phyloP scores from a whole-genome alignment of 2,888 invertebrate species.

The Cosmia trapezina region DNA sequence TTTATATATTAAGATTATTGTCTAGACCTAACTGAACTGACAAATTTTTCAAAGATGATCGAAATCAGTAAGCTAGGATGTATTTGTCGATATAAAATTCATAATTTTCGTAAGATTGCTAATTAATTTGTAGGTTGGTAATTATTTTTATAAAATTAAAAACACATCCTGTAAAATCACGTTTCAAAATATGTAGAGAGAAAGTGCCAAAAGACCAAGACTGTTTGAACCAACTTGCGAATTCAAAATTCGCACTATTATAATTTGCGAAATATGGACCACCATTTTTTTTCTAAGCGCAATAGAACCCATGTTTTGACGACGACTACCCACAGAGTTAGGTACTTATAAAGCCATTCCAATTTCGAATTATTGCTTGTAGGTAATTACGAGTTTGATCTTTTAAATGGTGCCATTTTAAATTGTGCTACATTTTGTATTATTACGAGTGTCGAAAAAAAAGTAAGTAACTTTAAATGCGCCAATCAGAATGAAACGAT shows the following conservation, averaged over 20 bases:
- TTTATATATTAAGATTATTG: no score
- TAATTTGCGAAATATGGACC: constrained; percentile 35
- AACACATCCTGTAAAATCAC: neutral
- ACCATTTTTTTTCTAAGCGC: constrained; percentile 57
- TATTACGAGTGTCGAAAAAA: constrained; percentile 54
- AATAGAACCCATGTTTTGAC: constrained; percentile 78
- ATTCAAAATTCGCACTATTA: constrained; percentile 34
- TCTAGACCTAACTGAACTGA: neutral
- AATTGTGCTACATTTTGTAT: constrained; percentile 57
- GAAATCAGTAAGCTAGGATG: no score
- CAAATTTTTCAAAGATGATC: neutral
- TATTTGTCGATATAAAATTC: neutral
- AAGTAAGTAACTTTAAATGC: constrained; percentile 56
- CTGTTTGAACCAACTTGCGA: constrained; percentile 22
- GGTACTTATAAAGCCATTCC: constrained; percentile 56
- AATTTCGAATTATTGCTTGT: constrained; percentile 70
- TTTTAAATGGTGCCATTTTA: constrained; percentile 58
- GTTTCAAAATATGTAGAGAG: neutral
- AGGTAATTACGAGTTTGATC: constrained; percentile 64
- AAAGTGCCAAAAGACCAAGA: constrained; percentile 42
- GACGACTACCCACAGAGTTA: constrained; percentile 79
- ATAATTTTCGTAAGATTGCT: neutral
- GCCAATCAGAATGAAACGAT: constrained; percentile 58
- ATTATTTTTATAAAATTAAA: neutral
- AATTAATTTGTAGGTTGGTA: neutral